phyloP scores from a whole-genome alignment of 2,888 invertebrate species.

The Troilus luridus region DNA sequence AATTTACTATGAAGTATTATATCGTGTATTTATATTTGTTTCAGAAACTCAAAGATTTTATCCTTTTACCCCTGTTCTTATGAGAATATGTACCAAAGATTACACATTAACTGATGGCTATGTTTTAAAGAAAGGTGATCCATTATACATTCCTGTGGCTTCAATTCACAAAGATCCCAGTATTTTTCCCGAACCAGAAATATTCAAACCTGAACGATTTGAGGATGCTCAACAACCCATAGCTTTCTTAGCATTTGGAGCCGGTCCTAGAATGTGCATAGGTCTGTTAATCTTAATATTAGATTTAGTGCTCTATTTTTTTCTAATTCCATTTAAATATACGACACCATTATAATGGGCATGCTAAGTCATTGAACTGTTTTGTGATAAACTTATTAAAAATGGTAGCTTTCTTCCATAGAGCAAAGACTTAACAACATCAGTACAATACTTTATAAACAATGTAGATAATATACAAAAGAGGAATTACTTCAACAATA shows the following conservation, averaged over 20 bases:
- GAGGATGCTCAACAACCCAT: neutral
- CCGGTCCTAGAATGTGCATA: conserved; percentile 59
- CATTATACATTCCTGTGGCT: conserved; percentile 59
- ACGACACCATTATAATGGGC: neutral
- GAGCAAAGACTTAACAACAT: no score
- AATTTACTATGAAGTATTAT: no score
- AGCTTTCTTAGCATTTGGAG: conserved; percentile 57
- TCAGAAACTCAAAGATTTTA: conserved; percentile 56
- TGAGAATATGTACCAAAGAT: conserved; percentile 56
- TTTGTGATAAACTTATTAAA: no score
- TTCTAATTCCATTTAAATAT: neutral
- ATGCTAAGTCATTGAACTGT: neutral
- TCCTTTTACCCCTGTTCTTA: conserved; percentile 16
- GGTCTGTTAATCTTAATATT: conserved; percentile 36
- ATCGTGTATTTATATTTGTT: neutral
- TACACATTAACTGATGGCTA: conserved; percentile 53
- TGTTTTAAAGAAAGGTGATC: conserved; percentile 57
- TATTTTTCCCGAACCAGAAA: conserved; percentile 59
- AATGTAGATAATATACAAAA: no score
- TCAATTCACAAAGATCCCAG: conserved; percentile 62
- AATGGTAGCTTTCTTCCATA: no score
- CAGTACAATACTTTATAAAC: no score
- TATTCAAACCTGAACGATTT: conserved; percentile 62
- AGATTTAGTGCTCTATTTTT: neutral
- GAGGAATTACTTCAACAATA: no score